phyloP scores from a whole-genome alignment of 2,888 invertebrate genomes.

The Melikaiella ostensackeni region DNA sequence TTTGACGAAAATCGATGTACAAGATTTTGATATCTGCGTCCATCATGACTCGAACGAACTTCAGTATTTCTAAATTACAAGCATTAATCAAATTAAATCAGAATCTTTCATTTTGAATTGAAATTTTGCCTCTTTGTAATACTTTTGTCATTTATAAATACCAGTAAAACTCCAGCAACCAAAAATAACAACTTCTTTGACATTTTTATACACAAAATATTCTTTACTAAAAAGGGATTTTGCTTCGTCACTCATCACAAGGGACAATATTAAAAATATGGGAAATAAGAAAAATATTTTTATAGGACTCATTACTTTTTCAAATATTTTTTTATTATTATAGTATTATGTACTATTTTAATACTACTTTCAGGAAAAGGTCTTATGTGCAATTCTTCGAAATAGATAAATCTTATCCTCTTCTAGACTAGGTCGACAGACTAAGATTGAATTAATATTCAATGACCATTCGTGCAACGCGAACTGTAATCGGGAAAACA shows the following conservation, averaged over 20 bases:
- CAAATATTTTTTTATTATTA: too few relatives aligned
- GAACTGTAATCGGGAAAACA: neutral
- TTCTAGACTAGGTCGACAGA: neutral
- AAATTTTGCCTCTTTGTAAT: neutral
- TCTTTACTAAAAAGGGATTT: constrained; percentile 49
- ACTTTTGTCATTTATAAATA: constrained; percentile 30
- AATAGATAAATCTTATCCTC: neutral
- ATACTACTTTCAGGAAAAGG: neutral
- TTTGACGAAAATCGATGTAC: constrained; percentile 54
- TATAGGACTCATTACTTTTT: neutral
- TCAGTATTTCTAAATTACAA: constrained; percentile 49
- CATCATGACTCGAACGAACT: constrained; percentile 51
- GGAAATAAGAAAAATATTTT: neutral
- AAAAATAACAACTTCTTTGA: constrained; percentile 57
- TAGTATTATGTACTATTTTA: neutral
- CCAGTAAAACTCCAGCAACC: constrained; percentile 58
- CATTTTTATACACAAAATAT: constrained; percentile 56
- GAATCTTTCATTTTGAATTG: neutral
- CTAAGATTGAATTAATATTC: neutral
- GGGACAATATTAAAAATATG: constrained; percentile 23
- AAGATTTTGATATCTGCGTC: constrained; percentile 47
- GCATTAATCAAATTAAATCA: constrained; percentile 3
- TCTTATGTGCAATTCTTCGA: neutral
- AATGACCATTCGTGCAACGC: neutral
- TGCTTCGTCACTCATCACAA: constrained; percentile 16